Evolutionary conservation across 2,888 invertebrate genomes (phyloP).

Genomic region (Cephus nigrinus): DNA sequence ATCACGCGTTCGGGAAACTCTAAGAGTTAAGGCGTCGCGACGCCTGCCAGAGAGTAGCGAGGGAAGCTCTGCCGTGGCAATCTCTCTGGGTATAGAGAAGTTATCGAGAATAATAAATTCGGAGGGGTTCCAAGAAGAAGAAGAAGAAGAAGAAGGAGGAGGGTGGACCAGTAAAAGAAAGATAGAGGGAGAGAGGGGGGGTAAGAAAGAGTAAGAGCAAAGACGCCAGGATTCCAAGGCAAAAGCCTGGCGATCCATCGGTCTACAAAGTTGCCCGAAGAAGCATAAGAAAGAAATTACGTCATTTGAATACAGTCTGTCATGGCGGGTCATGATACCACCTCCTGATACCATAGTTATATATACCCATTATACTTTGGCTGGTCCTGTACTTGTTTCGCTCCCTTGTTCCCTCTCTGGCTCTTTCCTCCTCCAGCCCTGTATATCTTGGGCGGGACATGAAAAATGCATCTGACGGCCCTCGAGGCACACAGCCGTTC

Average conservation of each 20-base stretch:
- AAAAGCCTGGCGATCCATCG: constrained; percentile 39
- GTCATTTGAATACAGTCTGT: constrained; percentile 47
- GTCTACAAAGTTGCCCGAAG: constrained; percentile 36
- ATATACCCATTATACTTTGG: constrained; percentile 17
- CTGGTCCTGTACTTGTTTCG: not conserved
- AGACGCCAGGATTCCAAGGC: constrained; percentile 8
- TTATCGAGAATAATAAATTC: constrained; percentile 56
- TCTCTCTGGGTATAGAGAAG: constrained; percentile 27
- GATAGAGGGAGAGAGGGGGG: constrained; percentile 21
- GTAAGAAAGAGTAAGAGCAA: constrained; percentile 32
- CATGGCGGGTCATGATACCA: constrained; percentile 26
- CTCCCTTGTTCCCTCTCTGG: not conserved
- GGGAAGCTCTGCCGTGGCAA: not conserved
- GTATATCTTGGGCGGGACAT: constrained; percentile 55
- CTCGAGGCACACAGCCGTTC: constrained; percentile 59
- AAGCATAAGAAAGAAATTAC: constrained; percentile 44
- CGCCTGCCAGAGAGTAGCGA: constrained; percentile 4
- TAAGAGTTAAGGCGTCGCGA: not conserved
- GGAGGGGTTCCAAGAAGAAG: constrained; percentile 15
- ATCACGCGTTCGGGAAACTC: not conserved
- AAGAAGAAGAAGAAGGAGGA: constrained; percentile 1
- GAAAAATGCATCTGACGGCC: constrained; percentile 63
- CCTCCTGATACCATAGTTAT: constrained; percentile 12
- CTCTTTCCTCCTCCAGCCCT: constrained; percentile 17
- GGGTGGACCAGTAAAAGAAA: not conserved